phyloP scores from a whole-genome alignment of 2,888 invertebrate genomes.

The Uropetala carovei region DNA sequence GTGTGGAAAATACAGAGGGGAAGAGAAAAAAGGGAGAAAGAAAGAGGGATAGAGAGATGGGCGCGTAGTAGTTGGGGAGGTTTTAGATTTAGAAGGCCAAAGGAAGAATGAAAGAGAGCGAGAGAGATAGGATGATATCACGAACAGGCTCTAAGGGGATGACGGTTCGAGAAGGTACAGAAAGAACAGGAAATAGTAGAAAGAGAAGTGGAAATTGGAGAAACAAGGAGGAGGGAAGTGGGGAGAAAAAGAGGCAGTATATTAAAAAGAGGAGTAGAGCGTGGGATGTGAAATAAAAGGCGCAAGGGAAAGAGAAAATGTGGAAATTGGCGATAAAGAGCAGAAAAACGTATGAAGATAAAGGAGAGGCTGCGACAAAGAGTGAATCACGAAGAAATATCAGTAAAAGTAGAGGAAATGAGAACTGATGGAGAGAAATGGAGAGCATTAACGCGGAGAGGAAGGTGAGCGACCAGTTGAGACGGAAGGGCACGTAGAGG shows the following conservation, averaged over 20 bases:
- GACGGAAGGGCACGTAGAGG: not conserved
- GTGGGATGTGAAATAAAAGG: not conserved
- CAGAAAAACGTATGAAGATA: too few relatives aligned
- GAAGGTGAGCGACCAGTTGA: not conserved
- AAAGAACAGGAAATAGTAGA: not conserved
- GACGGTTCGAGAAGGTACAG: not conserved
- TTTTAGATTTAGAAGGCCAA: conserved; percentile 15
- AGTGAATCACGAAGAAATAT: too few relatives aligned
- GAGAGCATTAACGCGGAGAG: not conserved
- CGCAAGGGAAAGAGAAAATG: not conserved
- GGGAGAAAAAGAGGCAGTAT: not conserved
- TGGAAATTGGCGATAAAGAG: not conserved
- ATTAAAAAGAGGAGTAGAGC: not conserved
- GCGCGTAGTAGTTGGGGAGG: not conserved
- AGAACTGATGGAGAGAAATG: too few relatives aligned
- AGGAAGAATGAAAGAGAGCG: conserved; percentile 1
- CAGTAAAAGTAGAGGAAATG: too few relatives aligned
- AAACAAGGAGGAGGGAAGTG: not conserved
- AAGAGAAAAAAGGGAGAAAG: not conserved
- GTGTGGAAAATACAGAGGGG: not conserved
- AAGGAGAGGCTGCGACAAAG: too few relatives aligned
- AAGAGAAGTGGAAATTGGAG: not conserved
- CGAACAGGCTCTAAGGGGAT: not conserved
- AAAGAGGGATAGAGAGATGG: not conserved
- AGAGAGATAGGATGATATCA: not conserved